Evolutionary conservation across 2,113 vertebrate species (phyloP).

Genomic region (Irena cyanogastra): DNA sequence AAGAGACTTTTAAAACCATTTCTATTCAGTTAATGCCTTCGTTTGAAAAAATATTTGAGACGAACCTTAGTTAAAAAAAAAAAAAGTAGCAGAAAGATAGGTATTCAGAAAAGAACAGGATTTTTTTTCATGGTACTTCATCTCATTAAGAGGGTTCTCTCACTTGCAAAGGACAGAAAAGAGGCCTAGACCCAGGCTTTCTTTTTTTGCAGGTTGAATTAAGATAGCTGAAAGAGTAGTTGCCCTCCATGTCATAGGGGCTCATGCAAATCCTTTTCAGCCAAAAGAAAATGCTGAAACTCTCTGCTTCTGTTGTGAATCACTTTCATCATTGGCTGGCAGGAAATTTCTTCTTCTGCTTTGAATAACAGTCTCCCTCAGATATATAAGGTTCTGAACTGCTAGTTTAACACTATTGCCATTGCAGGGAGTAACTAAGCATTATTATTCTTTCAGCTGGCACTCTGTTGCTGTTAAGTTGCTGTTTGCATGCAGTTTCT

Average conservation of each 20-base stretch:
- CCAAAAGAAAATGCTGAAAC: neutral
- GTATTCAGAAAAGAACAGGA: neutral
- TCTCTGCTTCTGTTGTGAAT: neutral
- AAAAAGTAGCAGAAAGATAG: neutral
- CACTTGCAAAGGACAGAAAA: neutral
- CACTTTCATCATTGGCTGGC: neutral
- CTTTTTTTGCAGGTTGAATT: neutral
- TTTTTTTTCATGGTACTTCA: neutral
- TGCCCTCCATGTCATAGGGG: neutral
- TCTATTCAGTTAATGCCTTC: neutral
- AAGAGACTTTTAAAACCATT: neutral
- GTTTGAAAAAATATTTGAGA: neutral
- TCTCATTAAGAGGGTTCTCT: neutral
- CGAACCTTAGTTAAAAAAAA: neutral
- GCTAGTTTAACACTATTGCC: neutral
- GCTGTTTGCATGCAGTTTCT: neutral
- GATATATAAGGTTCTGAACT: neutral
- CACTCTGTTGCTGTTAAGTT: neutral
- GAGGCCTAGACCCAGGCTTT: neutral
- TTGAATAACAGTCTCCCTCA: neutral
- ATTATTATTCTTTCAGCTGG: neutral
- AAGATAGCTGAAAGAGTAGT: neutral
- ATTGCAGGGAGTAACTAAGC: neutral
- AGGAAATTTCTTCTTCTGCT: neutral
- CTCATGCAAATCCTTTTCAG: neutral